Evolutionary conservation across 1,140 invertebrate genomes (phyloP), one percentile per base, ranked within the genome.

Genomic region (Zeugodacus cucurbitae): DNA sequence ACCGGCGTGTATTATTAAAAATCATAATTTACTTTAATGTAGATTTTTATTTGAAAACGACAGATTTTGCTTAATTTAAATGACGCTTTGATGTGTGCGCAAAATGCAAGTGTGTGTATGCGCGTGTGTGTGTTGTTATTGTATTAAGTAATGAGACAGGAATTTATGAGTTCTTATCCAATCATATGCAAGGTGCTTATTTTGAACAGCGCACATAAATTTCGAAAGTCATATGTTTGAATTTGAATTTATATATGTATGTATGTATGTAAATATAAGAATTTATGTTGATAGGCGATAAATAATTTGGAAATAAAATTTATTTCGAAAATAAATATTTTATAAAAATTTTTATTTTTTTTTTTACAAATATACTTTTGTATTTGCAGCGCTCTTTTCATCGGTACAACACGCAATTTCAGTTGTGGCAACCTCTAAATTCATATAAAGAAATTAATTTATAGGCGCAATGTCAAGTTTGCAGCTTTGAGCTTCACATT

Each of bases 1-100:
- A 88, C 37, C 29, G 14, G 41, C 26, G 88, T 26, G 59, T 87
- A 70, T 86, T 91, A 88, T 90, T 90, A 90, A 90, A 90, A 90
- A 91, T 90, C 91, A 90, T 89, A 91, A 91, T 91, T 58, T 87
- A 48, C 59, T 87, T 64, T 87, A 62, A 87, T 87, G 86, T 87
- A 34, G 32, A 87, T 64, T 87, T 87, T 87, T 87, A 59, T 87
- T 87, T 62, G 86, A 87, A 59, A 87, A 22, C 57, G 32, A 87
- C 59, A 87, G 44, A 59, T 86, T 86, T 86, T 86, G 44, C 26
- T 86, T 54, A 86, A 86, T 57, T 59, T 54, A 86, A 86, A 86
- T n/a, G 22, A 58, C 48, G 20, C 44, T 86, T 86, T 86, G 44
- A 67, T 32, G 14, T 67, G 64, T 67, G 26, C 29, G 29, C 32